These are phyloP conservation scores for Caranx melampygus DNA, from an alignment of 2,113 vertebrate genomes.

Conservation along the genomic window DNA sequence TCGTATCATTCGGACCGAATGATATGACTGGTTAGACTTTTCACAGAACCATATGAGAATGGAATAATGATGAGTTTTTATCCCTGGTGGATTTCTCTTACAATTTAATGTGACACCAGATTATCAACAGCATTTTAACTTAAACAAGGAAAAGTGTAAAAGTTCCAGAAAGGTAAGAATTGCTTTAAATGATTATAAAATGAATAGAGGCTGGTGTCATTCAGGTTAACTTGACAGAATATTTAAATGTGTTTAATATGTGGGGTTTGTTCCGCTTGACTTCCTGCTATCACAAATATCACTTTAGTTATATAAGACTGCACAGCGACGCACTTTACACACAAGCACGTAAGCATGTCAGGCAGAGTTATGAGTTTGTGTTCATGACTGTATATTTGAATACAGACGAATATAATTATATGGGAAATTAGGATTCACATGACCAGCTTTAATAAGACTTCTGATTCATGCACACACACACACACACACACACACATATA, in stretches of 20 bases:
- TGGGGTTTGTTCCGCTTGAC: slow-evolving; percentile 33
- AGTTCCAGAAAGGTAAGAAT: too few relatives aligned
- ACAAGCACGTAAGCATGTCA: not conserved
- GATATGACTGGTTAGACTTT: too few relatives aligned
- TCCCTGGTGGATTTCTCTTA: too few relatives aligned
- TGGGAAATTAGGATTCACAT: slow-evolving; percentile 51
- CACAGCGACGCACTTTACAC: not conserved
- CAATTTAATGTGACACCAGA: too few relatives aligned
- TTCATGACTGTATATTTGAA: slow-evolving; percentile 13
- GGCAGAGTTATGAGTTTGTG: slow-evolving; percentile 23
- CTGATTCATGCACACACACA: not conserved
- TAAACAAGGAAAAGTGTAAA: too few relatives aligned
- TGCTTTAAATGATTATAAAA: not conserved
- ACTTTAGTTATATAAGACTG: slow-evolving; percentile 1
- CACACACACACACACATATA: not conserved
- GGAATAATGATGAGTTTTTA: too few relatives aligned
- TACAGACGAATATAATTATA: slow-evolving; percentile 32
- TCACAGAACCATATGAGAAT: too few relatives aligned
- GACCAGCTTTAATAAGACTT: slow-evolving; percentile 42
- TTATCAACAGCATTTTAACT: too few relatives aligned
- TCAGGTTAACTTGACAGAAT: slow-evolving; percentile 20
- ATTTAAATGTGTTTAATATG: slow-evolving; percentile 14
- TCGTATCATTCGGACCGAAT: too few relatives aligned
- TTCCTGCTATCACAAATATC: slow-evolving; percentile 30
- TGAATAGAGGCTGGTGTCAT: not conserved